A percentile compares a stretch with the other conserved stretches of the same genome.
Conservation (phyloP, 2,888 invertebrate species). For the Agrochola lota region DNA sequence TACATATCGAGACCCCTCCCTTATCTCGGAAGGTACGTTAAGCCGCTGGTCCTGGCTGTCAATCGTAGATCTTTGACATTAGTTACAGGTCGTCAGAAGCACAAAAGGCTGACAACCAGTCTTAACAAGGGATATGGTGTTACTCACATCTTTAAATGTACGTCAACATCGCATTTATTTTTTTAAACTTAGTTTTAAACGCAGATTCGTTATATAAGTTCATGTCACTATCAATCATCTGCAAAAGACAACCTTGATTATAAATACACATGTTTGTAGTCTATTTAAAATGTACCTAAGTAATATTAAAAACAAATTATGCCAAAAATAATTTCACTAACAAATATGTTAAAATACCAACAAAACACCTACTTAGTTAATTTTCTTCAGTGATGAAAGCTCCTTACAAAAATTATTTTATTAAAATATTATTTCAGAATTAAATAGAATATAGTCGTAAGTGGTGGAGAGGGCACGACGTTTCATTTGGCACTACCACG, state of each 20-base stretch:
- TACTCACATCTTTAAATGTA: no score
- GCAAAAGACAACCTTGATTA: slow-evolving; percentile 11
- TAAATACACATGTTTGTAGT: slow-evolving; percentile 3
- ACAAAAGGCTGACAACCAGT: no score
- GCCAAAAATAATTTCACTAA: neutral
- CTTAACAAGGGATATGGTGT: no score
- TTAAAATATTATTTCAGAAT: slow-evolving; percentile 1
- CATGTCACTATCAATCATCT: slow-evolving; percentile 1
- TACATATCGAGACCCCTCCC: neutral
- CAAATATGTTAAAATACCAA: slow-evolving; percentile 19
- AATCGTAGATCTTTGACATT: no score
- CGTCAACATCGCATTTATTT: no score
- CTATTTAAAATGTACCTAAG: neutral
- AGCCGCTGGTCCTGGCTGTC: neutral
- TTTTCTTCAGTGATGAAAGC: slow-evolving; percentile 5
- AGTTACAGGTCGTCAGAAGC: no score
- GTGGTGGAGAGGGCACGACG: neutral
- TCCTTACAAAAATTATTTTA: slow-evolving; percentile 13
- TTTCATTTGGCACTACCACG: slow-evolving; percentile 42
- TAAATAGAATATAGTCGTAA: slow-evolving; percentile 22
- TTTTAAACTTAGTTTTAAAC: no score
- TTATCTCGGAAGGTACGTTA: neutral
- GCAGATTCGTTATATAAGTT: neutral
- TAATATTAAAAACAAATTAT: neutral
- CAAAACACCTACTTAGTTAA: slow-evolving; percentile 8